Evolutionary conservation across 92 coral and sea anemone species (phyloP).

Genomic region (Siderastrea radians): DNA sequence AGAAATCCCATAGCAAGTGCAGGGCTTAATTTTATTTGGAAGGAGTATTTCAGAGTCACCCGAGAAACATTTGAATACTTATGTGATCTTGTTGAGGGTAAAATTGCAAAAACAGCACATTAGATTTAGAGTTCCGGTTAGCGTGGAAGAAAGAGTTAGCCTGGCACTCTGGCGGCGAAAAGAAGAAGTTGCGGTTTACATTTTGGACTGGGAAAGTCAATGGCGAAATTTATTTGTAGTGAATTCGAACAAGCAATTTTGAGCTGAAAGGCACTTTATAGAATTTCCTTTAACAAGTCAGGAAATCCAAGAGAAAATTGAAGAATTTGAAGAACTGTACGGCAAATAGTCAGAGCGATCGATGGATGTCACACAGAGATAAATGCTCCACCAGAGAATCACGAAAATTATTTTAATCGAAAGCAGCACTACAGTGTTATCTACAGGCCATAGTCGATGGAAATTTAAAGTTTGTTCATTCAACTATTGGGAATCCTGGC

Average conservation of each 20-base stretch:
- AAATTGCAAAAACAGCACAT: conserved; percentile 57
- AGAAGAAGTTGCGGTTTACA: conserved; percentile 5
- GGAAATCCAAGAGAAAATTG: conserved; percentile 39
- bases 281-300: conserved; percentile 2
- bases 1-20: conserved; percentile 24
- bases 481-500: conserved; percentile 51
- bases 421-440: conserved; percentile 54
- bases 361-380: conserved; percentile 49
- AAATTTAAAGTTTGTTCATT: conserved; percentile 47
- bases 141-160: conserved; percentile 62
- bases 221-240: conserved; percentile 16
- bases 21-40: conserved; percentile 46
- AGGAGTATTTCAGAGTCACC: conserved; percentile 60
- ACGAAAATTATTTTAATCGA: conserved; percentile 52
- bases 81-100: conserved; percentile 54
- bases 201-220: conserved; percentile 37
- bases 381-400: conserved; percentile 27
- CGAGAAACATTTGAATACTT: conserved; percentile 67
- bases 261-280: no score
- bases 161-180: conserved; percentile 61
- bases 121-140: conserved; percentile 57
- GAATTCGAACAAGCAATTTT: no score
- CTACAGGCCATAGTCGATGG: conserved; percentile 47
- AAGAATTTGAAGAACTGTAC: conserved; percentile 38
- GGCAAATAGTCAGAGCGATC: conserved; percentile 51